Evolutionary conservation across 2,888 invertebrate genomes (phyloP), one percentile per base, ranked within the genome.

Genomic region (Aethes cnicana): DNA sequence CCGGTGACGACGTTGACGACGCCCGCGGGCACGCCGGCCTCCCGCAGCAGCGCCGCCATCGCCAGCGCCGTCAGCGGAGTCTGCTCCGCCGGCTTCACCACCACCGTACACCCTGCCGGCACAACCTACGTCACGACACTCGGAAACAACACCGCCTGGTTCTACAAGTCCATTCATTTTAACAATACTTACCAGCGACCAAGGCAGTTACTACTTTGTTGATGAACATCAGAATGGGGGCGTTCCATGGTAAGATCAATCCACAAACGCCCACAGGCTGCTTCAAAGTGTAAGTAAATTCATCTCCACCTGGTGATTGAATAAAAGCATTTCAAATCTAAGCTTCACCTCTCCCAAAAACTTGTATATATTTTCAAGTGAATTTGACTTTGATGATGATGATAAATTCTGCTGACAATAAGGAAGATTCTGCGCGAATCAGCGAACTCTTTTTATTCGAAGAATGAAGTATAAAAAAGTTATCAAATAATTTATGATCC

Each of bases 61-160:
- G 95, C 95, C 11, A 97, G 85, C 0, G 98, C 97, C 0, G 97
- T 95, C 35, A 98, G 83, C 0, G 97, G 95, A 0, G 98, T 98
- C 81, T 98, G 98, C 76, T 98, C 98, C 0, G 98, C 98, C 0
- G 97, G 96, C 80, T 98, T 98, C 59, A 98, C 90, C 0, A 98
- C 92, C 9, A 96, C 92, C 0, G 95, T 95, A 70, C 97, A 93
- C 62, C 94, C 95, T 84, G 17, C 4, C 47, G 25, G 32, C 11
- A 17, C 2, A 0, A 18, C 7, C 3, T 16, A 2, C 4, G 11
- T 0, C 7, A 8, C 14, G 35, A 8, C 5, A 18, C 9, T 8
- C 1, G 9, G 25, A 25, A 6, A 30, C 12, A 42, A 44, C 14
- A 49, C 46, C 1, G 41, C 43, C 20, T 52, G 37, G 37, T 44